A percentile compares a stretch with the other conserved stretches of the same genome.
Evolutionary conservation across 2,113 vertebrate species (phyloP).

Genomic region (Caloenas nicobarica): DNA sequence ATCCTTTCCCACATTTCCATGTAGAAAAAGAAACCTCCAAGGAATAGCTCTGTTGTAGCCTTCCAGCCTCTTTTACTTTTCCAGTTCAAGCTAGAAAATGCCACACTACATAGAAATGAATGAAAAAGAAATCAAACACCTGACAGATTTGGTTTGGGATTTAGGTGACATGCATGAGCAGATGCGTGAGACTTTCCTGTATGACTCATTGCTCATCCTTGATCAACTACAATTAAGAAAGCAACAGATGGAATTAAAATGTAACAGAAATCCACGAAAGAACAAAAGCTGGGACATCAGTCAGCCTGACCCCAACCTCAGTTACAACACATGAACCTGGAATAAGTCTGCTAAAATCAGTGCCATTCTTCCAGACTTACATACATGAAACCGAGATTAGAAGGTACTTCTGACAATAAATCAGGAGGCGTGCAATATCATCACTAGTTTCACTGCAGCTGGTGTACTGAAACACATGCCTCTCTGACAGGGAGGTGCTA

Average conservation of each 20-base stretch:
- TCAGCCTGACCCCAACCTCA: background rate
- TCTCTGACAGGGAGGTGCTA: background rate
- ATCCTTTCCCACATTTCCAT: background rate
- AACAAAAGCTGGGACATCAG: background rate
- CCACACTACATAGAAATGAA: background rate
- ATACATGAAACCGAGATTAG: background rate
- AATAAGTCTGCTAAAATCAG: background rate
- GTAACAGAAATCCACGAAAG: background rate
- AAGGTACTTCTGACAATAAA: background rate
- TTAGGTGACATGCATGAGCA: background rate
- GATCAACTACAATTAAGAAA: background rate
- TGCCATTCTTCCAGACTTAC: background rate
- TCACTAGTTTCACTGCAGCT: background rate
- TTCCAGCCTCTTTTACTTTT: background rate
- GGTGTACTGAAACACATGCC: background rate
- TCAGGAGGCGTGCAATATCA: background rate
- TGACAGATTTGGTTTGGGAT: background rate
- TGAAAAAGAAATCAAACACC: conserved; percentile 10
- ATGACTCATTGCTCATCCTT: background rate
- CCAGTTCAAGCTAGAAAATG: background rate
- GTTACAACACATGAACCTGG: background rate
- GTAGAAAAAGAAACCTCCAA: background rate
- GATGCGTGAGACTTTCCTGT: background rate
- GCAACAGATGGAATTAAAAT: background rate
- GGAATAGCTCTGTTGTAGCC: background rate